Evolutionary conservation across 1,140 invertebrate genomes (phyloP).

Genomic region (Eupristina koningsbergeri): DNA sequence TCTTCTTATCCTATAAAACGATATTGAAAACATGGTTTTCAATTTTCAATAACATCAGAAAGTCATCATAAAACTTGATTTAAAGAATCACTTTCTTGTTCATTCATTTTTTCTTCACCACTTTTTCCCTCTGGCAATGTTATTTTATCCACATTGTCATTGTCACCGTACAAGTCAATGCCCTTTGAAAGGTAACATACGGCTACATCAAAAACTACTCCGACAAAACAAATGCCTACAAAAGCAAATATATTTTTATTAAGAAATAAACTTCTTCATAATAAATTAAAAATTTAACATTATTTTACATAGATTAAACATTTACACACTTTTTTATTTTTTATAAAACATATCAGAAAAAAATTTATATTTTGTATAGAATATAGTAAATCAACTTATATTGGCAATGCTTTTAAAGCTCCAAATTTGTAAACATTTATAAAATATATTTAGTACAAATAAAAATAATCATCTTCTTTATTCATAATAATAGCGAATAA

Average conservation of each 20-base stretch:
- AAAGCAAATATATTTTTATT: slow-evolving; percentile 47
- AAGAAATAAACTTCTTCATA: no score
- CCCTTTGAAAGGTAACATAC: slow-evolving; percentile 76
- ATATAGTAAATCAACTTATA: no score
- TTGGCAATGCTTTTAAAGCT: no score
- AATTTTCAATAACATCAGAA: not conserved
- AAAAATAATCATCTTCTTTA: no score
- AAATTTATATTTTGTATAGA: no score
- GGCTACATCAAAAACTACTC: slow-evolving; percentile 74
- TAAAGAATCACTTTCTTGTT: not conserved
- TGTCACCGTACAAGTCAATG: slow-evolving; percentile 76
- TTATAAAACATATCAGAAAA: no score
- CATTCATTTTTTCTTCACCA: slow-evolving; percentile 17
- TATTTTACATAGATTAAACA: no score
- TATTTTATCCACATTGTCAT: slow-evolving; percentile 64
- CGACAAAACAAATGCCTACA: slow-evolving; percentile 74
- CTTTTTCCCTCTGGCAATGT: slow-evolving; percentile 49
- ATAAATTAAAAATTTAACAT: no score
- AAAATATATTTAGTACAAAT: no score
- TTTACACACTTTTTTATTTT: no score
- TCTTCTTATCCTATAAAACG: slow-evolving; percentile 5
- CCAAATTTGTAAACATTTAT: no score
- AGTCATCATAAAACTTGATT: slow-evolving; percentile 3
- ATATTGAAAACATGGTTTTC: slow-evolving; percentile 39
- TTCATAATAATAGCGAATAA: no score